Conservation (phyloP, 2,113 vertebrate species). For the Prunella himalayana region DNA sequence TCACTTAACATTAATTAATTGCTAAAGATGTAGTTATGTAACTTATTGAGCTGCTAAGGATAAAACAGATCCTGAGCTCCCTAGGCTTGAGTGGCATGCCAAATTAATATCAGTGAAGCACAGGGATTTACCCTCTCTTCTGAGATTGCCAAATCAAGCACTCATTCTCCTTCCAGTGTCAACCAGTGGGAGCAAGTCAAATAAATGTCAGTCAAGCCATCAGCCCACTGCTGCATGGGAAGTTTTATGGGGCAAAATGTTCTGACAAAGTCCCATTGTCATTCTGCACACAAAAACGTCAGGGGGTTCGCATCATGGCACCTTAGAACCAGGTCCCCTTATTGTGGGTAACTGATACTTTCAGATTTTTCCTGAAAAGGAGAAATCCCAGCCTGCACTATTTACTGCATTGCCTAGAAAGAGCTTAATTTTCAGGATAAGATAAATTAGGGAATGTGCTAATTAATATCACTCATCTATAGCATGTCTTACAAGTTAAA, state of each 20-base stretch:
- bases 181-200: neutral
- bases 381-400: neutral
- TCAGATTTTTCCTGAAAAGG: neutral
- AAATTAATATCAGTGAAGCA: conserved; percentile 20
- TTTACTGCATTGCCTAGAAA: neutral
- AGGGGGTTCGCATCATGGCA: neutral
- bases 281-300: accelerated
- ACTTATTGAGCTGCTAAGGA: conserved; percentile 33
- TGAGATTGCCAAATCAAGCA: conserved; percentile 9
- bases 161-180: neutral
- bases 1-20: conserved; percentile 59
- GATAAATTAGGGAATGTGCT: neutral
- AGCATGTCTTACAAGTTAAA: neutral
- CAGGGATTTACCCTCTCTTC: conserved; percentile 17
- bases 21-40: conserved; percentile 52
- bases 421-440: neutral
- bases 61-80: conserved; percentile 3
- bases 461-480: neutral
- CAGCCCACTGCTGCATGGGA: neutral
- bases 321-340: neutral
- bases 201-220: neutral
- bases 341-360: neutral
- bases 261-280: neutral
- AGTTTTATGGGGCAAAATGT: neutral
- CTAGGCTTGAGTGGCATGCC: neutral